Evolutionary conservation across 1,140 invertebrate species (phyloP).

Genomic region (Papilio polyxenes): DNA sequence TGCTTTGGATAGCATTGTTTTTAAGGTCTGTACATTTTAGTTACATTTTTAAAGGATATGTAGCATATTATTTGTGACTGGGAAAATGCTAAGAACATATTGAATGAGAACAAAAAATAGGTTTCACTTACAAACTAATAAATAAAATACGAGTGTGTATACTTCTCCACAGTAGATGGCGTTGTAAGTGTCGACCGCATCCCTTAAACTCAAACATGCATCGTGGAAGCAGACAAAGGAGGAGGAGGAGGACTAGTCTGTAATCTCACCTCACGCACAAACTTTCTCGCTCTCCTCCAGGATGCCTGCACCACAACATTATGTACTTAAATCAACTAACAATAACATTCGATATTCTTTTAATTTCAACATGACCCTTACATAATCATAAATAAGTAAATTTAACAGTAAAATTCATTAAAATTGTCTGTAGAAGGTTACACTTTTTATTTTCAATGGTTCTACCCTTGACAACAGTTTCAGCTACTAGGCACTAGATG

Average conservation of each 20-base stretch:
- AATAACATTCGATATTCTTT: too few species aligned
- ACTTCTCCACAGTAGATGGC: constrained; percentile 30
- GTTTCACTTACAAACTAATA: neutral
- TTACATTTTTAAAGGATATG: too few species aligned
- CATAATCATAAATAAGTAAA: too few species aligned
- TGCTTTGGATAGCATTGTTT: neutral
- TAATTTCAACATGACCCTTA: too few species aligned
- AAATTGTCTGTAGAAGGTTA: neutral
- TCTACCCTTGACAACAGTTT: neutral
- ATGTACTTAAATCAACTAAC: too few species aligned
- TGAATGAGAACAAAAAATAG: too few species aligned
- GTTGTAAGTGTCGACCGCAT: constrained; percentile 30
- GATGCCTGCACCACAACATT: too few species aligned
- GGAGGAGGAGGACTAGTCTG: neutral
- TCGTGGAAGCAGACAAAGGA: neutral
- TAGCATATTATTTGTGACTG: too few species aligned
- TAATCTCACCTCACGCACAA: neutral
- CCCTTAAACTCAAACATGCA: neutral
- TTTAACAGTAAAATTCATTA: neutral
- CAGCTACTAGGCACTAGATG: neutral
- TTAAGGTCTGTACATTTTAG: neutral
- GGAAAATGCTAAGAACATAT: too few species aligned
- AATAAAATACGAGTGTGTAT: neutral
- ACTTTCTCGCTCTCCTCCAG: neutral
- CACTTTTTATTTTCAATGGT: neutral